These are phyloP conservation scores for Psittacus erithacus DNA, from an alignment of 2,113 vertebrate species.

Conservation along the genomic window DNA sequence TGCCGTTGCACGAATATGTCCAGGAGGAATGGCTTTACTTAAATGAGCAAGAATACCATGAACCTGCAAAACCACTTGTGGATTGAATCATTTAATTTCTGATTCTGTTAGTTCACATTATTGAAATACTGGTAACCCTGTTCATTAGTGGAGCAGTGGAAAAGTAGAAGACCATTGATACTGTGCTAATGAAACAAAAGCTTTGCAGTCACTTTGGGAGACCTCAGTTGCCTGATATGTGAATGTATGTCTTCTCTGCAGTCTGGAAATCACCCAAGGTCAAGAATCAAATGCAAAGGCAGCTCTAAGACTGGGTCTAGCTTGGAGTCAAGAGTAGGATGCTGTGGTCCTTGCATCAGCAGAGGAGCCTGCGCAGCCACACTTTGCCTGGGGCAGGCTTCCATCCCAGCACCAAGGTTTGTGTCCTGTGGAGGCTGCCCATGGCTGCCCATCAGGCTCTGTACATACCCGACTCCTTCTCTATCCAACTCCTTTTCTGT, in stretches of 20 bases:
- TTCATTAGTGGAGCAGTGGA: background rate
- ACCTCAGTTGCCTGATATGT: background rate
- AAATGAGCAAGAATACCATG: background rate
- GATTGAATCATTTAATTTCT: background rate
- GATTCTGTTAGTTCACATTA: background rate
- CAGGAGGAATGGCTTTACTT: background rate
- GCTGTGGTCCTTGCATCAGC: background rate
- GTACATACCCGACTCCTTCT: background rate
- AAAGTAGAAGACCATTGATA: background rate
- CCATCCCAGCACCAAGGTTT: background rate
- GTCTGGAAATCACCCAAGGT: background rate
- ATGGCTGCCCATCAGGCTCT: rapidly evolving
- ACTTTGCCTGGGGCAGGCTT: background rate
- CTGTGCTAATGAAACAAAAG: background rate
- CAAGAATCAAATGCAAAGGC: background rate
- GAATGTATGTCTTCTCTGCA: background rate
- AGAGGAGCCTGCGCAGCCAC: background rate
- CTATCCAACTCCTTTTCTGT: background rate
- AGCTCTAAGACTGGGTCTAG: background rate
- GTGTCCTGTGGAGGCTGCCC: background rate
- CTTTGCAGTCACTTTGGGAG: background rate
- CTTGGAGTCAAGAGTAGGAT: background rate
- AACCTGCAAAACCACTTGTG: background rate
- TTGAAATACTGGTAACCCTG: background rate
- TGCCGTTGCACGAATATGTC: background rate